A percentile compares a stretch with the other conserved stretches of the same genome.
These are phyloP conservation scores for Prolemur simus DNA, from an alignment of 2,113 vertebrate genomes.

Conservation along the genomic window DNA sequence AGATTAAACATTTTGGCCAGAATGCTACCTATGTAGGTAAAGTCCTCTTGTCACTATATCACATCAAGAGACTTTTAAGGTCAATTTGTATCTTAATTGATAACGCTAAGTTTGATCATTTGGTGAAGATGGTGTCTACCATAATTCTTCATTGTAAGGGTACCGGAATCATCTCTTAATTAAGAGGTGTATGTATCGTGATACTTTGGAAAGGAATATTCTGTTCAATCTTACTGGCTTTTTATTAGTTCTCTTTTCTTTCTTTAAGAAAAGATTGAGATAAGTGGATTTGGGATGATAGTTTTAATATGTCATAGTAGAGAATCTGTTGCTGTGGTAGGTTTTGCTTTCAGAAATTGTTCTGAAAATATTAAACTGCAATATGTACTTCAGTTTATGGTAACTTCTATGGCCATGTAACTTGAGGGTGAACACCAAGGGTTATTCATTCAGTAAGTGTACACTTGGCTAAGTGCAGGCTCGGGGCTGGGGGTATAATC, in stretches of 20 bases:
- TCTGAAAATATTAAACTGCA: conserved; percentile 17
- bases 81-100: not conserved
- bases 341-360: conserved; percentile 37
- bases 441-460: not conserved
- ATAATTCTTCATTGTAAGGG: not conserved
- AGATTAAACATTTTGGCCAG: not conserved
- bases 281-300: not conserved
- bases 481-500: not conserved
- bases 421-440: not conserved
- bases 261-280: conserved; percentile 4
- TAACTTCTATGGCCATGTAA: not conserved
- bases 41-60: not conserved
- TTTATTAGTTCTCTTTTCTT: not conserved
- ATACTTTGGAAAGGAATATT: conserved; percentile 4
- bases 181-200: not conserved
- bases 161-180: not conserved
- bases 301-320: not conserved
- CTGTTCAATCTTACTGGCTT: not conserved
- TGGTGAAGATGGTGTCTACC: not conserved
- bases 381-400: not conserved
- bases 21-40: not conserved
- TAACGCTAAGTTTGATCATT: not conserved
- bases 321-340: not conserved
- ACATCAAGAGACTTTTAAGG: not conserved
- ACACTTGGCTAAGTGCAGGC: not conserved